phyloP scores from a whole-genome alignment of 2,888 invertebrate genomes.

The Agonopterix arenella region DNA sequence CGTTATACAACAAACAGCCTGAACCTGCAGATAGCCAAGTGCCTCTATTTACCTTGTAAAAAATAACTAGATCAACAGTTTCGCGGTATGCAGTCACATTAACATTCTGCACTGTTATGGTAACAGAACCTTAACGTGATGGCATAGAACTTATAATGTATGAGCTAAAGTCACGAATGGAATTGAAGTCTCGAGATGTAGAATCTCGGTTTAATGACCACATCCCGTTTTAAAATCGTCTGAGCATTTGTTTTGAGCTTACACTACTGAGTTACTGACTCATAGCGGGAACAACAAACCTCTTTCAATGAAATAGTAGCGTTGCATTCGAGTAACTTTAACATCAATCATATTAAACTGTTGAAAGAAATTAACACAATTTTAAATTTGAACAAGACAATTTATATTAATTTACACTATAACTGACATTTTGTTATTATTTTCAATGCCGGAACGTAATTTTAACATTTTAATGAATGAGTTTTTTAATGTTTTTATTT shows the following conservation, averaged over 20 bases:
- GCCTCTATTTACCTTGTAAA: constrained; percentile 20
- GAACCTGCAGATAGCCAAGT: background rate
- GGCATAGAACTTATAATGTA: constrained; percentile 9
- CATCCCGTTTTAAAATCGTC: constrained; percentile 65
- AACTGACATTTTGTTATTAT: no score
- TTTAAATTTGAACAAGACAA: background rate
- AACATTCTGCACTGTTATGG: background rate
- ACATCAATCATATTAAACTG: constrained; percentile 8
- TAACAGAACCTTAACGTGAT: constrained; percentile 9
- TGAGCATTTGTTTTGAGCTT: constrained; percentile 62
- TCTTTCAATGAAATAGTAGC: constrained; percentile 48
- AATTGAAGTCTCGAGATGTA: constrained; percentile 32
- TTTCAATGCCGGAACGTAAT: background rate
- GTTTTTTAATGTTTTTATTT: constrained; percentile 36
- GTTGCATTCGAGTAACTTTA: constrained; percentile 41
- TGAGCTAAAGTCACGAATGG: constrained; percentile 4
- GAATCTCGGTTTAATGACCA: constrained; percentile 71
- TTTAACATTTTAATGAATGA: background rate
- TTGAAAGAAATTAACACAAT: background rate
- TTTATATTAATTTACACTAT: constrained; percentile 1
- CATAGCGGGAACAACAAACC: constrained; percentile 57
- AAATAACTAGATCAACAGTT: constrained; percentile 31
- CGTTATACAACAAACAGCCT: no score
- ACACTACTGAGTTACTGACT: constrained; percentile 53
- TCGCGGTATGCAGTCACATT: constrained; percentile 22